Evolutionary conservation across 2,797 vertebrate species (phyloP).

Genomic region (Sciurus vulgaris): DNA sequence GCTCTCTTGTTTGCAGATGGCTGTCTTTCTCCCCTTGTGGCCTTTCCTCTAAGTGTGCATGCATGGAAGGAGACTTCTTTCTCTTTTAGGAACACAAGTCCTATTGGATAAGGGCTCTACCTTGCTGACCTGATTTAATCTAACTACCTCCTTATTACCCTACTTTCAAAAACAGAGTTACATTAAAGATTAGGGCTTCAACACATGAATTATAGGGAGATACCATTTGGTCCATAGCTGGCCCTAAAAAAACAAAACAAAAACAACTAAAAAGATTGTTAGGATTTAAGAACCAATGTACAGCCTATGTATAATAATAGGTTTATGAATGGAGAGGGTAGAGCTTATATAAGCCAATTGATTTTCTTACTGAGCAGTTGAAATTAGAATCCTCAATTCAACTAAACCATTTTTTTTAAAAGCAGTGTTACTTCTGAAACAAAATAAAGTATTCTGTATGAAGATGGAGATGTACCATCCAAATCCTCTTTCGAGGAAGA

Average conservation of each 20-base stretch:
- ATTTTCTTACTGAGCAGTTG: constrained; percentile 39
- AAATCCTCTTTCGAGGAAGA: background rate
- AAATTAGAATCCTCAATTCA: constrained; percentile 30
- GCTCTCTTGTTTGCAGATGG: background rate
- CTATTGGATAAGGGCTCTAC: background rate
- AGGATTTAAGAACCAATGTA: background rate
- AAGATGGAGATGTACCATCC: background rate
- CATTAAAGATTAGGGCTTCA: background rate
- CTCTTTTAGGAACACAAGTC: background rate
- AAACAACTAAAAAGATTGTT: background rate
- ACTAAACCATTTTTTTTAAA: background rate
- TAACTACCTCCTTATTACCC: background rate
- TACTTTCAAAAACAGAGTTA: constrained; percentile 13
- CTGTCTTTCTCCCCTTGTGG: background rate
- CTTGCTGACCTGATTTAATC: background rate
- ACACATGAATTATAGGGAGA: background rate
- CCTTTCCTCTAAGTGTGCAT: background rate
- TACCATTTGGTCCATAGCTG: background rate
- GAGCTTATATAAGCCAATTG: background rate
- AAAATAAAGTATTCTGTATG: background rate
- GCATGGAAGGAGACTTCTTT: background rate
- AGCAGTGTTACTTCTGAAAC: background rate
- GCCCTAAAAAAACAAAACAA: background rate
- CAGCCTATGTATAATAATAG: background rate
- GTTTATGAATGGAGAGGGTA: background rate